Conservation (phyloP, 1,140 invertebrate genomes). For the Drosophila nigrodunni region DNA sequence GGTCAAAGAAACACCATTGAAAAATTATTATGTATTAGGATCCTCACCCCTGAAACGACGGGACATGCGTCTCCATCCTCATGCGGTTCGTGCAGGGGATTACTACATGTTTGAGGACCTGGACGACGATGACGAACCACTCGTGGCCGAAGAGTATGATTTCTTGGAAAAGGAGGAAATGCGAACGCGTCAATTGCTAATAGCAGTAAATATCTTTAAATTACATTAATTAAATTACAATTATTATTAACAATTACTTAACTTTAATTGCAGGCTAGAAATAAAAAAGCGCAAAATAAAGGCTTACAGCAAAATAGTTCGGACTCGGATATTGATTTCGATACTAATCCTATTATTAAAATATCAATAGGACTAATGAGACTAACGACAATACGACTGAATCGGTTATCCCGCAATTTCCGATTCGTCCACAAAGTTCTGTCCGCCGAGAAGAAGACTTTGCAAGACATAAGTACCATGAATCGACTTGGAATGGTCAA, state of each 20-base stretch:
- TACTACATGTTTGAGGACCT: constrained; percentile 70
- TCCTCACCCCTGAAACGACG: constrained; percentile 36
- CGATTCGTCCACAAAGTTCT: constrained; percentile 69
- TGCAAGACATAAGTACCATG: constrained; percentile 71
- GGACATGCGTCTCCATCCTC: constrained; percentile 59
- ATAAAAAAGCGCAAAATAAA: neutral
- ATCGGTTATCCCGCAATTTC: constrained; percentile 64
- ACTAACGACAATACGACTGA: constrained; percentile 56
- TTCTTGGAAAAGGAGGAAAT: constrained; percentile 64
- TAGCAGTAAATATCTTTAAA: constrained; percentile 29
- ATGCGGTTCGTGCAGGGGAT: constrained; percentile 61
- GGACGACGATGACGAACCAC: constrained; percentile 53
- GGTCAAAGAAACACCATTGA: neutral
- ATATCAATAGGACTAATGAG: constrained; percentile 53
- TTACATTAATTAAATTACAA: neutral
- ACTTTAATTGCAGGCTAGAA: constrained; percentile 29
- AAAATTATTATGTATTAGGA: constrained; percentile 2
- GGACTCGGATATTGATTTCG: constrained; percentile 54
- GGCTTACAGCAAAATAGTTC: constrained; percentile 20
- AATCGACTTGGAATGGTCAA: constrained; percentile 67
- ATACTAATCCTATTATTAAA: constrained; percentile 58
- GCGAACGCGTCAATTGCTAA: constrained; percentile 35
- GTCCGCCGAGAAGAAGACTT: constrained; percentile 65
- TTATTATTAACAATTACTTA: neutral
- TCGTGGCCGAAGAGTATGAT: constrained; percentile 61